Evolutionary conservation across 1,140 invertebrate species (phyloP).

Genomic region (Drosophila pectinifera): DNA sequence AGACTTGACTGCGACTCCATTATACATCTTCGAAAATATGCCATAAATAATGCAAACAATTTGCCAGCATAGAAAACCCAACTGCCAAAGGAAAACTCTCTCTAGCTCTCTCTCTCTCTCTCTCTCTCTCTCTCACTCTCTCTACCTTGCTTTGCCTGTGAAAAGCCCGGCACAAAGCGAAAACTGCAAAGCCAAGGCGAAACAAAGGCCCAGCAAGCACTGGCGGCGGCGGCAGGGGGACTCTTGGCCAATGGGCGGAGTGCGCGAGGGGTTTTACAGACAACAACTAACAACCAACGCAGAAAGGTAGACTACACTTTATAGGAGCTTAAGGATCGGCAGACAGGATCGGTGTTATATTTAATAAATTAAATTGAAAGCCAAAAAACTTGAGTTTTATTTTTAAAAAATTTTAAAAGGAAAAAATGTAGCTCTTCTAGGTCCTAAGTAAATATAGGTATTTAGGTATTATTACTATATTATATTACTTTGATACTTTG

Average conservation of each 20-base stretch:
- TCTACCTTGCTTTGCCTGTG: neutral
- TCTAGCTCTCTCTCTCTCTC: neutral
- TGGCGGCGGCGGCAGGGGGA: slow-evolving; percentile 7
- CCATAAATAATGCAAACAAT: slow-evolving; percentile 79
- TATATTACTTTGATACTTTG: no score
- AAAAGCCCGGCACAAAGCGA: slow-evolving; percentile 39
- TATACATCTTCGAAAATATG: slow-evolving; percentile 82
- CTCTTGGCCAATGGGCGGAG: slow-evolving; percentile 1
- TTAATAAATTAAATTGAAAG: no score
- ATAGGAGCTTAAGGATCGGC: no score
- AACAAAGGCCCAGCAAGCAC: slow-evolving; percentile 51
- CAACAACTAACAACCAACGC: slow-evolving; percentile 53
- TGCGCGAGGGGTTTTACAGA: slow-evolving; percentile 5
- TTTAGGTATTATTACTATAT: no score
- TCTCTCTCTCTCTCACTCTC: neutral
- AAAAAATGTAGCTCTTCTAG: no score
- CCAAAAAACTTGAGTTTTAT: no score
- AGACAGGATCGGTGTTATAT: no score
- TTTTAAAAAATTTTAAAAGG: no score
- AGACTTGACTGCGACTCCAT: slow-evolving; percentile 59
- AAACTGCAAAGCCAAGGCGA: slow-evolving; percentile 49
- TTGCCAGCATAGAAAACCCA: slow-evolving; percentile 70
- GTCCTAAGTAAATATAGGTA: no score
- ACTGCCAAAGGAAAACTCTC: slow-evolving; percentile 49
- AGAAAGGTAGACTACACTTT: slow-evolving; percentile 38